Evolutionary conservation across 2,113 vertebrate genomes (phyloP), one percentile per base, ranked within the genome.

Genomic region (Anhinga anhinga): DNA sequence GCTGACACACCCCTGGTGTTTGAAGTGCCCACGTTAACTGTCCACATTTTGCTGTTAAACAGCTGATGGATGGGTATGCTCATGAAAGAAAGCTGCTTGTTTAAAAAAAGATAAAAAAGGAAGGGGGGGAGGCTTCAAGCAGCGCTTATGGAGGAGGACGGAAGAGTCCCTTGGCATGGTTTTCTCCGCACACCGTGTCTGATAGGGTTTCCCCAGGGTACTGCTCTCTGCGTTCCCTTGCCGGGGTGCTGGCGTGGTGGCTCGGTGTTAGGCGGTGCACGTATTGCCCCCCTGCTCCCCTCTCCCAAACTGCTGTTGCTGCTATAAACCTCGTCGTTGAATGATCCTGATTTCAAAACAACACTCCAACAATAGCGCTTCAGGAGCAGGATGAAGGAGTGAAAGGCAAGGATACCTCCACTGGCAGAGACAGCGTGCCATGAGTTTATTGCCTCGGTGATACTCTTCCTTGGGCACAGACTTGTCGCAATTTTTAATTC

Each of bases 251-350:
- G 82, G 15, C 1, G 1, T 36, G 19, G 36, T n/a, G 58, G 27
- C 40, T 55, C 4, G 1, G 29, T 36, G 21, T 45, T 63, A 63
- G 16, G 47, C 36, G 45, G 77, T 3, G 20, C 0, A 0, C 0
- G 0, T 42, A 10, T 44, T 44, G 38, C 40, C n/a, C 15, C 25
- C 26, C 26, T 20, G 29, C 50, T 70, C 5, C 34, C 23, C 34
- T 67, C 47, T 86, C 53, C 42, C 77, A 58, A 5, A 56, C 47
- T 73, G 42, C 18, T 56, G 42, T 15, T 56, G 32, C 36, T 72
- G 56, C 74, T 88, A 2, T 47, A 86, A 72, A 72, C 38, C 36
- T 10, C 30, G 22, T 40, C n/a, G 30, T 1, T 49, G 58, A 61
- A 56, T 34, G n/a, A 70, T 53, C 52, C 56, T 38, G 45, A 42